Evolutionary conservation across 2,888 invertebrate species (phyloP).

Genomic region (Amphipoea lucens): DNA sequence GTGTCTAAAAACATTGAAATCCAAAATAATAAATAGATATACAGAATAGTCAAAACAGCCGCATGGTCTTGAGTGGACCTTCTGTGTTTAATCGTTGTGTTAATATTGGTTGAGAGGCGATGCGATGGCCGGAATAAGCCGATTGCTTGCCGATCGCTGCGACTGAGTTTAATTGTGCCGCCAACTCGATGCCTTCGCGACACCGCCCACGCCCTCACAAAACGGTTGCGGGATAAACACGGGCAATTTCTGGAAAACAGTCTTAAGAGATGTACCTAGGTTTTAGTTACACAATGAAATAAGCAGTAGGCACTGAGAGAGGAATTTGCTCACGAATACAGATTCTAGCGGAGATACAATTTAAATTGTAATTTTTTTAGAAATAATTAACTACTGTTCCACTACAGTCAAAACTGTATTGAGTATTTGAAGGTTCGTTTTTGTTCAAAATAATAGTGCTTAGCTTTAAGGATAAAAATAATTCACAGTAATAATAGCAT

Average conservation of each 20-base stretch:
- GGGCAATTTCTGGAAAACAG: too few species aligned
- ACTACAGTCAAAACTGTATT: not conserved
- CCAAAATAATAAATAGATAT: not conserved
- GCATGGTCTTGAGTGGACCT: conserved; percentile 5
- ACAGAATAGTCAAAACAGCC: not conserved
- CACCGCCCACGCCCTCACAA: not conserved
- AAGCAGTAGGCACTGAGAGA: not conserved
- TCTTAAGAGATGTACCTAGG: not conserved
- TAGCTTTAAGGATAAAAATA: not conserved
- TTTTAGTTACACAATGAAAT: not conserved
- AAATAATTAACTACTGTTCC: not conserved
- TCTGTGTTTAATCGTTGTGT: conserved; percentile 5
- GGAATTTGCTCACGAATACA: not conserved
- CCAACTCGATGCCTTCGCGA: conserved; percentile 19
- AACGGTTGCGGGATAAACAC: not conserved
- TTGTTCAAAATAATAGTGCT: not conserved
- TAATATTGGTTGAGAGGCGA: conserved; percentile 27
- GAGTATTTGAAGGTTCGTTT: not conserved
- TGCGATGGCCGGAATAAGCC: conserved; percentile 53
- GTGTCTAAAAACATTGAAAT: not conserved
- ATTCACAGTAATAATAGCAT: not conserved
- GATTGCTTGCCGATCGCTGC: conserved; percentile 51
- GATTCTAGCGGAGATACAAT: not conserved
- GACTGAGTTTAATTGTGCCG: conserved; percentile 48
- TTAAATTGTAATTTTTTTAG: not conserved